Evolutionary conservation across 1,140 invertebrate species (phyloP).

Genomic region (Euborellia annulipes): DNA sequence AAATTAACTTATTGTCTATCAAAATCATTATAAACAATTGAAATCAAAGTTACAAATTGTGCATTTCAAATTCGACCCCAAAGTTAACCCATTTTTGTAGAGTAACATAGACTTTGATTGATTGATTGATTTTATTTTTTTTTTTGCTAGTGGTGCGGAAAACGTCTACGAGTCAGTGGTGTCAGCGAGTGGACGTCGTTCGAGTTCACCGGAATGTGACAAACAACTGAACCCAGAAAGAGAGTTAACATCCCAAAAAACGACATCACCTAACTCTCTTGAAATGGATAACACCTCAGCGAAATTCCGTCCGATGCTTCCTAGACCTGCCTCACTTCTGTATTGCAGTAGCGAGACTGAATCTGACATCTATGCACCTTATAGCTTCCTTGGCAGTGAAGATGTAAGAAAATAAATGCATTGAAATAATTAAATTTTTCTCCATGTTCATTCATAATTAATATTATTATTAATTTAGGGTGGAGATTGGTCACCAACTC

Average conservation of each 20-base stretch:
- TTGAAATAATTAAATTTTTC: background rate
- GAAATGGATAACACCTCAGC: too few relatives aligned
- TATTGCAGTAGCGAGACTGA: slow-evolving; percentile 69
- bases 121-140: too few relatives aligned
- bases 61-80: too few relatives aligned
- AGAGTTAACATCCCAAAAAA: too few relatives aligned
- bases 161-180: slow-evolving; percentile 42
- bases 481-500: background rate
- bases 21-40: too few relatives aligned
- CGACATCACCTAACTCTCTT: too few relatives aligned
- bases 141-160: slow-evolving; percentile 31
- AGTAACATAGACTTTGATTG: too few relatives aligned
- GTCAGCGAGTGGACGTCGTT: slow-evolving; percentile 31
- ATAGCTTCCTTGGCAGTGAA: slow-evolving; percentile 46
- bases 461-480: background rate
- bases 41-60: too few relatives aligned
- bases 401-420: slow-evolving; percentile 27
- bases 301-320: slow-evolving; percentile 3
- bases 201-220: slow-evolving; percentile 47
- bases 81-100: too few relatives aligned
- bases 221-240: slow-evolving; percentile 8
- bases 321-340: slow-evolving; percentile 43
- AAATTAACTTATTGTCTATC: too few relatives aligned
- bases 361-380: slow-evolving; percentile 61
- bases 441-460: too few relatives aligned